A percentile compares a stretch with the other conserved stretches of the same genome.
These are phyloP conservation scores for Pipra filicauda DNA, from an alignment of 2,113 vertebrate genomes.

Conservation along the genomic window DNA sequence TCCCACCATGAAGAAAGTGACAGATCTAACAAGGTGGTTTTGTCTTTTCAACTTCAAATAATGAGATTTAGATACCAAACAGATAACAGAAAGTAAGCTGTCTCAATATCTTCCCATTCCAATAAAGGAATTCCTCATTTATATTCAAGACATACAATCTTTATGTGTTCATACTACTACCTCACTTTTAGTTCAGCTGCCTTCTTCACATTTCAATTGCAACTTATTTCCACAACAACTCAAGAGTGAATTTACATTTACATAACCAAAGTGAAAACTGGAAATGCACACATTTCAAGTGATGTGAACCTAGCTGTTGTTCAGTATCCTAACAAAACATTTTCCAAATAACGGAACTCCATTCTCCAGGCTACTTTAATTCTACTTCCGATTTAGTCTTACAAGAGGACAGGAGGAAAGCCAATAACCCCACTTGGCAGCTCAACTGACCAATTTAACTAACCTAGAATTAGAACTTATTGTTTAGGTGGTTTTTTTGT, in stretches of 20 bases:
- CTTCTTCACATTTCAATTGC: not conserved
- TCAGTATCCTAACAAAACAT: not conserved
- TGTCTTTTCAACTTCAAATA: not conserved
- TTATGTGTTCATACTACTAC: not conserved
- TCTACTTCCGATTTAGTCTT: not conserved
- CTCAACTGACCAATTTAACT: not conserved
- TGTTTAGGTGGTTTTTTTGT: not conserved
- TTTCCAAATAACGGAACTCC: not conserved
- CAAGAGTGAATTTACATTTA: conserved; percentile 5
- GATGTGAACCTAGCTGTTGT: not conserved
- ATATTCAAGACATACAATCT: not conserved
- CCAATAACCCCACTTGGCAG: not conserved
- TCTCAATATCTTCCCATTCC: not conserved
- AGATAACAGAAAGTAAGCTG: not conserved
- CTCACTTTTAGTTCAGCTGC: conserved; percentile 7
- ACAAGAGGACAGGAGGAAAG: not conserved
- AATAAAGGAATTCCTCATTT: not conserved
- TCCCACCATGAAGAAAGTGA: not conserved
- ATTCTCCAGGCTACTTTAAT: not conserved
- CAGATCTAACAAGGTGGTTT: not conserved
- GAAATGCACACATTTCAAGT: not conserved
- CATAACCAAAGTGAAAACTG: not conserved
- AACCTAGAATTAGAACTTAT: not conserved
- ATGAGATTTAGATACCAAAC: not conserved
- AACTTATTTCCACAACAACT: conserved; percentile 21